Evolutionary conservation across 1,140 invertebrate species (phyloP).

Genomic region (Rhysida immarginata): DNA sequence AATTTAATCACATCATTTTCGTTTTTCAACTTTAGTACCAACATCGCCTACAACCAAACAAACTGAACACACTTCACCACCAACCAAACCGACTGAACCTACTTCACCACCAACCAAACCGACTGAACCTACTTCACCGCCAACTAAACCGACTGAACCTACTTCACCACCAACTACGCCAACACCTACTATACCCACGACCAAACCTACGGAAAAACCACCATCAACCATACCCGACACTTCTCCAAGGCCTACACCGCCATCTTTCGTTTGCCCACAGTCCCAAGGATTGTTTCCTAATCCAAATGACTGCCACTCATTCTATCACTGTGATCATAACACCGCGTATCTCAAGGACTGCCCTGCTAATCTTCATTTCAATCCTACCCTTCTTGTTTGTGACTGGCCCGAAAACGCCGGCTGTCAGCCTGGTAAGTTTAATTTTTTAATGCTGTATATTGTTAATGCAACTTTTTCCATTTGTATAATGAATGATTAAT

Average conservation of each 20-base stretch:
- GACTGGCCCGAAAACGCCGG: constrained; percentile 14
- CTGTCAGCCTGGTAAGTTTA: constrained; percentile 10
- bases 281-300: constrained; percentile 10
- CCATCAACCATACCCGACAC: too few relatives aligned
- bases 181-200: not conserved
- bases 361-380: constrained; percentile 16
- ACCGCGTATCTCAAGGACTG: constrained; percentile 16
- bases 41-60: not conserved
- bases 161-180: not conserved
- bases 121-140: not conserved
- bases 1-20: too few relatives aligned
- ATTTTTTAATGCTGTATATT: not conserved
- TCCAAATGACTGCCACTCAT: constrained; percentile 8
- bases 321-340: constrained; percentile 12
- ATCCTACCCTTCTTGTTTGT: constrained; percentile 9
- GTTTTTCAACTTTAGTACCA: too few relatives aligned
- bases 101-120: not conserved
- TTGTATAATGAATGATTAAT: too few relatives aligned
- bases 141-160: too few relatives aligned
- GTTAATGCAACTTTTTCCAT: not conserved
- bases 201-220: not conserved
- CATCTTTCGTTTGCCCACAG: constrained; percentile 4
- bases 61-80: not conserved
- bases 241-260: not conserved
- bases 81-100: not conserved